Evolutionary conservation across 2,888 invertebrate genomes (phyloP), one percentile per base, ranked within the genome.

Genomic region (Dynastes hyllus): DNA sequence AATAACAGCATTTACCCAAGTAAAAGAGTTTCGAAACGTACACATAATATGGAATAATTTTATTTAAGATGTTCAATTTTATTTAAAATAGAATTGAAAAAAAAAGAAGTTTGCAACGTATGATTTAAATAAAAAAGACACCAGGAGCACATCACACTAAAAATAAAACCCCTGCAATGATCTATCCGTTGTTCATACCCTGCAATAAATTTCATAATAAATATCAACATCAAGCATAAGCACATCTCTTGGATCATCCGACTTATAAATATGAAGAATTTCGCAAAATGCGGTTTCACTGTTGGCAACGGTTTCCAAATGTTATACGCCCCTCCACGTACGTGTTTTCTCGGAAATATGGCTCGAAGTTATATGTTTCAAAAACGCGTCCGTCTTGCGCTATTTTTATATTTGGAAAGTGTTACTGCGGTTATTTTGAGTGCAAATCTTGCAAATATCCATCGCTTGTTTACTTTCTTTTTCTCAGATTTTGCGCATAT

Each of bases 341-440:
- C 32, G n/a, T 27, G 22, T 73, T 40, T 73, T 37, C 40, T 73
- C 58, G 58, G 16, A 40, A 73, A 73, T 22, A 73, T 58, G 73
- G 73, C 40, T 22, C 37, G 22, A 58, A 58, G 55, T 16, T 16
- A 73, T 58, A 16, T 58, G 32, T 73, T 37, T 55, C n/a, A 53
- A 70, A 73, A 40, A 40, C 40, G 58, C 58, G 58, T 73, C 73
- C 73, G 73, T 58, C 53, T 73, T 58, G 73, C 37, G 37, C 58
- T 73, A 73, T 73, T 73, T 73, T 73, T 73, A 73, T 73, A 73
- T 58, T 58, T 40, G 58, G 73, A 73, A 58, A 73, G 53, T 73
- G 37, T 58, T 73, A 40, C 73, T 40, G 55, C 22, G 73, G 40
- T 27, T 73, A 73, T 73, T 58, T 73, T 73, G 4, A 58, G 37